These are phyloP conservation scores for Microplitis mediator DNA, from an alignment of 1,140 invertebrate genomes.

Conservation along the genomic window DNA sequence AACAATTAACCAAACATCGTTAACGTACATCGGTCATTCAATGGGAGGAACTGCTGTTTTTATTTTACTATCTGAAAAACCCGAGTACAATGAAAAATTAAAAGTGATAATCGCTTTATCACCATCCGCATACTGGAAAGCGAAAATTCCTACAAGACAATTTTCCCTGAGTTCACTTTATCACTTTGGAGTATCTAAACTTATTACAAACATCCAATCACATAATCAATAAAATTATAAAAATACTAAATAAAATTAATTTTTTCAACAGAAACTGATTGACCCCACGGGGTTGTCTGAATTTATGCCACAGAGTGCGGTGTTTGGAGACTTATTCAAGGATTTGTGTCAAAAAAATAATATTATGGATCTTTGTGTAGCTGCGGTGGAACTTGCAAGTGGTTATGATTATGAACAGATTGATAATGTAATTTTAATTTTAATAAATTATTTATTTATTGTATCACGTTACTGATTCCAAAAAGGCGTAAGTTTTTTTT, in stretches of 20 bases:
- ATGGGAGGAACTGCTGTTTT: slow-evolving; percentile 64
- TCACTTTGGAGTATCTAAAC: slow-evolving; percentile 23
- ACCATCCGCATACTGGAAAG: slow-evolving; percentile 53
- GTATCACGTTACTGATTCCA: too few relatives aligned
- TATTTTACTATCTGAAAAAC: slow-evolving; percentile 61
- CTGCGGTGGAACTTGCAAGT: not conserved
- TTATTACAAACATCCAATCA: not conserved
- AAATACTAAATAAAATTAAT: not conserved
- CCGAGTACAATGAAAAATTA: slow-evolving; percentile 66
- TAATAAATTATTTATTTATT: not conserved
- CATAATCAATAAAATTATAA: not conserved
- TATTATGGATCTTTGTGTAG: slow-evolving; percentile 1
- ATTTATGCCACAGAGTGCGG: not conserved
- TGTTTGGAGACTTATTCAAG: not conserved
- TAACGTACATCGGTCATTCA: slow-evolving; percentile 66
- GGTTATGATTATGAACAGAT: slow-evolving; percentile 18
- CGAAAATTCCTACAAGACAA: slow-evolving; percentile 19
- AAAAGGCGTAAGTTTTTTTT: not conserved
- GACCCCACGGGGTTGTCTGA: slow-evolving; percentile 6
- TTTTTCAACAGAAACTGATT: not conserved
- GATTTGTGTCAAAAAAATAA: not conserved
- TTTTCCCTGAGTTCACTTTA: not conserved
- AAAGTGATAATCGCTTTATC: slow-evolving; percentile 54
- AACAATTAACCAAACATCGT: slow-evolving; percentile 60
- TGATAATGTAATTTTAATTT: slow-evolving; percentile 7